Percentiles rank a stretch among this genome's conserved stretches.
phyloP scores from a whole-genome alignment of 2,888 invertebrate species.

The Drosophila ustulata region DNA sequence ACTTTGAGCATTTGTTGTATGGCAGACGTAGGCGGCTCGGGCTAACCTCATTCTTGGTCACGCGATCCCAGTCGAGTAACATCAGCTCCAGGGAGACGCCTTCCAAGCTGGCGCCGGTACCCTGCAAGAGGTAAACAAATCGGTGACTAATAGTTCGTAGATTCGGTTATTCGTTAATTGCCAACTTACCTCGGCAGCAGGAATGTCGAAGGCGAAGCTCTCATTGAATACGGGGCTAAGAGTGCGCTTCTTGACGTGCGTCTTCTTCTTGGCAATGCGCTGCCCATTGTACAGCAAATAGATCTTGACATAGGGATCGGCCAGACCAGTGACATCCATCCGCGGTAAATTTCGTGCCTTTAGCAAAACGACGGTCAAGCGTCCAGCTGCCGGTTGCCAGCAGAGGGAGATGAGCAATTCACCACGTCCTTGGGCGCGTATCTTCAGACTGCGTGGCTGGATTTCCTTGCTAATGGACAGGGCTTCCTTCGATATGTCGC shows the following conservation, averaged over 20 bases:
- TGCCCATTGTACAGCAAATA: slow-evolving; percentile 99
- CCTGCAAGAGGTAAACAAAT: slow-evolving; percentile 66
- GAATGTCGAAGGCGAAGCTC: slow-evolving; percentile 98
- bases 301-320: slow-evolving; percentile 98
- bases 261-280: slow-evolving; percentile 99
- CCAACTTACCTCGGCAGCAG: slow-evolving; percentile 87
- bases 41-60: slow-evolving; percentile 97
- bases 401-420: slow-evolving; percentile 98
- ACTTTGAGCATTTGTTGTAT: background rate
- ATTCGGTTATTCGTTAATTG: background rate
- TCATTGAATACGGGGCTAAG: slow-evolving; percentile 99
- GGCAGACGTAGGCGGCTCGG: background rate
- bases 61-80: slow-evolving; percentile 97
- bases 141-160: background rate
- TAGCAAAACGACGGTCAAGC: slow-evolving; percentile 97
- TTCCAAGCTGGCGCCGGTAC: slow-evolving; percentile 84
- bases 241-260: slow-evolving; percentile 99
- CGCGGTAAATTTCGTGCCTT: slow-evolving; percentile 99
- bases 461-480: slow-evolving; percentile 95
- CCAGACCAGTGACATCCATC: slow-evolving; percentile 98
- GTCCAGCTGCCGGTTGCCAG: slow-evolving; percentile 98
- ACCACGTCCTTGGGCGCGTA: slow-evolving; percentile 96
- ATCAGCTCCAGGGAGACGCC: slow-evolving; percentile 85
- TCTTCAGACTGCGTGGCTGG: slow-evolving; percentile 96
- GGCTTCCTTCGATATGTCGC: slow-evolving; percentile 91